phyloP scores from a whole-genome alignment of 2,888 invertebrate species.

The Aphodius granarius region DNA sequence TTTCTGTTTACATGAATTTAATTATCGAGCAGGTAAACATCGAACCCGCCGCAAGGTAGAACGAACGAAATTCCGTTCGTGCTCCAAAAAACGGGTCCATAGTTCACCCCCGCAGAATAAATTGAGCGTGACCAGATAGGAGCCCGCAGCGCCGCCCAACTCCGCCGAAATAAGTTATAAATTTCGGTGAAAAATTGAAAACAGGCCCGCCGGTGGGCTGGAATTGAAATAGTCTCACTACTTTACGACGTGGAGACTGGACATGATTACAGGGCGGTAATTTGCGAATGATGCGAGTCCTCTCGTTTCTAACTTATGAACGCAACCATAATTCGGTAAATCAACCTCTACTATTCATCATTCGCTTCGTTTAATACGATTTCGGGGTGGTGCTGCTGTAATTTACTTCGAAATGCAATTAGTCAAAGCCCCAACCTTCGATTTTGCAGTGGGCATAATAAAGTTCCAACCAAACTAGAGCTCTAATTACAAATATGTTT shows the following conservation, averaged over 20 bases:
- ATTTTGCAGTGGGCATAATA: background rate
- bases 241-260: slow-evolving; percentile 52
- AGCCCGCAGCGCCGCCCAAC: slow-evolving; percentile 42
- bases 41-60: background rate
- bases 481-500: background rate
- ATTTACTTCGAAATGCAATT: background rate
- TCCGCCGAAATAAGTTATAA: slow-evolving; percentile 53
- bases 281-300: slow-evolving; percentile 36
- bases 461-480: background rate
- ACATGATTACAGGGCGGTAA: slow-evolving; percentile 50
- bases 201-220: slow-evolving; percentile 40
- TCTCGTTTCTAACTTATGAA: background rate
- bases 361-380: background rate
- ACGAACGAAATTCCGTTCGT: background rate
- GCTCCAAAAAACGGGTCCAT: background rate
- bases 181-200: slow-evolving; percentile 49
- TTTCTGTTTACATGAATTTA: slow-evolving; percentile 13
- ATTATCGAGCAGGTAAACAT: slow-evolving; percentile 6
- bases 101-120: slow-evolving; percentile 28
- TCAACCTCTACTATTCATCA: slow-evolving; percentile 8
- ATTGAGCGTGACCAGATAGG: slow-evolving; percentile 42
- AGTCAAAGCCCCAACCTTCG: background rate
- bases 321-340: background rate
- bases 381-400: background rate
- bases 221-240: slow-evolving; percentile 52